phyloP scores from a whole-genome alignment of 2,888 invertebrate genomes.

The Mythimna lalbum region DNA sequence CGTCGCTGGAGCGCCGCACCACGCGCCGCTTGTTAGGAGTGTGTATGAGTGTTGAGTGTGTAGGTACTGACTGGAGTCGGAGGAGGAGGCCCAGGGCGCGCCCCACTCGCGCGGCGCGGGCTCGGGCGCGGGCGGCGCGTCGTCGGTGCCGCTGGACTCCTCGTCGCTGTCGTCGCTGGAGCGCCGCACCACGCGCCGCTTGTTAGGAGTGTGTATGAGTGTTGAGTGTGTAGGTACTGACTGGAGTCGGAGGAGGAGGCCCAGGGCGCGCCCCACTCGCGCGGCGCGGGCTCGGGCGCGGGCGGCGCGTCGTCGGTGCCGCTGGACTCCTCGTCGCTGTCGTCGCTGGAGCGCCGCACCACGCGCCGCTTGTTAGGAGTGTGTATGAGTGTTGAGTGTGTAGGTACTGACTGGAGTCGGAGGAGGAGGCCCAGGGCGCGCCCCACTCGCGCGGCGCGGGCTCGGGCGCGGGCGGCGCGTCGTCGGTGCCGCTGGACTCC shows the following conservation, averaged over 20 bases:
- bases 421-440: conserved; percentile 89
- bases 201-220: background rate
- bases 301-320: conserved; percentile 88
- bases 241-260: conserved; percentile 87
- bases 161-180: conserved; percentile 88
- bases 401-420: conserved; percentile 81
- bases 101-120: conserved; percentile 89
- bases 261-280: conserved; percentile 90
- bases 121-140: conserved; percentile 86
- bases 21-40: conserved; percentile 54
- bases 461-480: conserved; percentile 86
- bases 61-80: conserved; percentile 81
- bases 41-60: background rate
- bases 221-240: conserved; percentile 68
- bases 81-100: conserved; percentile 89
- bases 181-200: conserved; percentile 82
- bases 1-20: conserved; percentile 86
- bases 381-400: background rate
- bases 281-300: conserved; percentile 86
- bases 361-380: conserved; percentile 54
- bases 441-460: conserved; percentile 89
- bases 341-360: conserved; percentile 86
- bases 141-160: conserved; percentile 87
- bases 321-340: conserved; percentile 87
- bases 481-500: conserved; percentile 87